Percentiles rank a stretch among this genome's conserved stretches.
Evolutionary conservation across 2,113 vertebrate genomes (phyloP).

Genomic region (Excalfactoria chinensis): DNA sequence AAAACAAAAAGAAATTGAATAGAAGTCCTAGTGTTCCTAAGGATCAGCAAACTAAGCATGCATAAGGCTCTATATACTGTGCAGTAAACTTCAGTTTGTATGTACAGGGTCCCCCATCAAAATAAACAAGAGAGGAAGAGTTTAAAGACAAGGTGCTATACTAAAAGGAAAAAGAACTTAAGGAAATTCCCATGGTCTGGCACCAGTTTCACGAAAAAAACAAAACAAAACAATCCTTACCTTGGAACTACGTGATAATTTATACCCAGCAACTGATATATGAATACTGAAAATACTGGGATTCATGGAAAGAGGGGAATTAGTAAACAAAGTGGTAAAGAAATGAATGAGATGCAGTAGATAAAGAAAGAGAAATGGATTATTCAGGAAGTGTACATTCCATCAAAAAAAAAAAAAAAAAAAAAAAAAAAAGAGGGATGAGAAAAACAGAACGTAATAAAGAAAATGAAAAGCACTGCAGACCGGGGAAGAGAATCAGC

Average conservation of each 20-base stretch:
- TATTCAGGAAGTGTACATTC: rapidly evolving
- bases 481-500: rapidly evolving
- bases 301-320: rapidly evolving
- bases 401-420: background rate
- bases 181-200: rapidly evolving
- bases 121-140: background rate
- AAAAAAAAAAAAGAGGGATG: no score
- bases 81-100: rapidly evolving
- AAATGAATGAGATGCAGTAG: rapidly evolving
- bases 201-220: background rate
- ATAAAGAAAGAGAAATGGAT: rapidly evolving
- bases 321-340: rapidly evolving
- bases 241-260: rapidly evolving
- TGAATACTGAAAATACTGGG: rapidly evolving
- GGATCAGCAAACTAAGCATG: rapidly evolving
- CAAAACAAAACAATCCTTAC: background rate
- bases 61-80: rapidly evolving
- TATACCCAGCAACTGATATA: rapidly evolving
- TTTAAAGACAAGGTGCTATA: background rate
- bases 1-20: rapidly evolving
- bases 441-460: rapidly evolving
- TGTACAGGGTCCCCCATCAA: background rate
- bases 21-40: rapidly evolving
- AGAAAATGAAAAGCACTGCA: rapidly evolving
- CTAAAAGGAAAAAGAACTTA: background rate